Percentiles rank a stretch among this genome's conserved stretches.
These are phyloP conservation scores for Mobula hypostoma DNA, from an alignment of 2,113 vertebrate species.

Conservation along the genomic window DNA sequence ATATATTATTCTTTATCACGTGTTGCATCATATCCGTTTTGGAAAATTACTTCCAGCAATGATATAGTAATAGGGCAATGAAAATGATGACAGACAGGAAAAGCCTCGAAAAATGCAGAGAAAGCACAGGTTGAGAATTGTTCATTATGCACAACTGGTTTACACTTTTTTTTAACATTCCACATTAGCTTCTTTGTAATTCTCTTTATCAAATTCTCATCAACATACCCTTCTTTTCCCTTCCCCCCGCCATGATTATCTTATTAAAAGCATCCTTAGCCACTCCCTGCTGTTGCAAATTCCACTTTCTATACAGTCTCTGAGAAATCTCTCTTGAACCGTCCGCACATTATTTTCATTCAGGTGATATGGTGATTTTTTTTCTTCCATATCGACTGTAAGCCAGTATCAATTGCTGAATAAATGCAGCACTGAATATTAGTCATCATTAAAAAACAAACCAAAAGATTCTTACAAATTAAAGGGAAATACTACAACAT, in stretches of 20 bases:
- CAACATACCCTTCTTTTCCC: background rate
- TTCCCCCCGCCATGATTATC: background rate
- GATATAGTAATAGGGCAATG: background rate
- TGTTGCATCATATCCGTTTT: background rate
- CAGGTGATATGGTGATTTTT: background rate
- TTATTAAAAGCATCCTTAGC: background rate
- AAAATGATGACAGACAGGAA: background rate
- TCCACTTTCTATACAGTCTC: background rate
- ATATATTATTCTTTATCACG: background rate
- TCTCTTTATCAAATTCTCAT: background rate
- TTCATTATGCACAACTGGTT: background rate
- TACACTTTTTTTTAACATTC: too few species aligned
- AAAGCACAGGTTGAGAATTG: background rate
- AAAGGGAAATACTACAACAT: background rate
- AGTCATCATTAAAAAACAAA: background rate
- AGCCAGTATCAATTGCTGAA: background rate
- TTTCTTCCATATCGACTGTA: too few species aligned
- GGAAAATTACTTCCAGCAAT: conserved; percentile 11
- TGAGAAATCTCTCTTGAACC: background rate
- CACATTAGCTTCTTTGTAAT: background rate
- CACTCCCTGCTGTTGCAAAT: background rate
- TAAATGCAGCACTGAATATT: background rate
- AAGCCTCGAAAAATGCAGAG: background rate
- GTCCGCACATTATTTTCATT: background rate
- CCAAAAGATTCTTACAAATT: background rate